Conservation (phyloP, 2,113 vertebrate species). For the Mus musculus region DNA sequence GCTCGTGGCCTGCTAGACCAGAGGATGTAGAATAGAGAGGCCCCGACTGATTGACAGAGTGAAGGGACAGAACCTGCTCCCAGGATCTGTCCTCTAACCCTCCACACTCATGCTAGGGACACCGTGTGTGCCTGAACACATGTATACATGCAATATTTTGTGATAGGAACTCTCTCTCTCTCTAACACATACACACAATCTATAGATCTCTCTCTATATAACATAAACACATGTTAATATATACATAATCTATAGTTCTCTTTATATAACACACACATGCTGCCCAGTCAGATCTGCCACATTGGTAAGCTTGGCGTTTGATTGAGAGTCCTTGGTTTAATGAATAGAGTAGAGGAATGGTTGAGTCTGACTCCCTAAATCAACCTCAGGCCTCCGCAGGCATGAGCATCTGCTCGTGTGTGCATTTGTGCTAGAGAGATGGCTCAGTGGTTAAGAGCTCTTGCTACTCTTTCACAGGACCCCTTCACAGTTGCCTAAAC, state of each 20-base stretch:
- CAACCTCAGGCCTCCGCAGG: not conserved
- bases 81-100: not conserved
- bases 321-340: too few relatives aligned
- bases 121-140: not conserved
- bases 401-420: not conserved
- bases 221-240: too few relatives aligned
- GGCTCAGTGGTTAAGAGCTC: not conserved
- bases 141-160: not conserved
- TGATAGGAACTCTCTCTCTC: too few relatives aligned
- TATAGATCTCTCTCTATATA: not conserved
- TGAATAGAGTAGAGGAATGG: not conserved
- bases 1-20: not conserved
- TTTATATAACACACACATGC: too few relatives aligned
- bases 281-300: too few relatives aligned
- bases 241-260: not conserved
- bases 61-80: not conserved
- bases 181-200: not conserved
- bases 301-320: not conserved
- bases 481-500: not conserved
- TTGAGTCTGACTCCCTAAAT: not conserved
- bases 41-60: rapidly evolving
- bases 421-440: not conserved
- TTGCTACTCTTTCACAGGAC: not conserved
- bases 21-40: not conserved
- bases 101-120: not conserved